Evolutionary conservation across 2,113 vertebrate genomes (phyloP).

Genomic region (Tiliqua scincoides): DNA sequence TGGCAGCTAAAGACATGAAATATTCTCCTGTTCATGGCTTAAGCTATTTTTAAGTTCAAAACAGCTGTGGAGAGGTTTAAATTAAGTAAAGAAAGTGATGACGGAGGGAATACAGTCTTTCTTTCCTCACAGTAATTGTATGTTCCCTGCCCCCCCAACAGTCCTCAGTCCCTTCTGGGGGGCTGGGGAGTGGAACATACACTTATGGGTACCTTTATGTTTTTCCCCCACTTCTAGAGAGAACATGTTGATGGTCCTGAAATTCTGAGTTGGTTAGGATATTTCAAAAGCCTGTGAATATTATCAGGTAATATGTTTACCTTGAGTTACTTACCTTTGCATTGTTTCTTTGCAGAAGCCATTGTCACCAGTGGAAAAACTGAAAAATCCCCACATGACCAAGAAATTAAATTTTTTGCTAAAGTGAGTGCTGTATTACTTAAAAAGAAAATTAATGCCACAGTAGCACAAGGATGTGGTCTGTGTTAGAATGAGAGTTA

Average conservation of each 20-base stretch:
- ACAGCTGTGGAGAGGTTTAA: too few relatives aligned
- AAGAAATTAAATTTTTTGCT: conserved; percentile 99
- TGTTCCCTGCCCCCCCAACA: too few relatives aligned
- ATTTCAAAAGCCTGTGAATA: neutral
- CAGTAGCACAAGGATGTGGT: neutral
- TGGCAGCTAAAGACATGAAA: too few relatives aligned
- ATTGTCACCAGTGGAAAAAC: conserved; percentile 94
- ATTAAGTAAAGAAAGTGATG: too few relatives aligned
- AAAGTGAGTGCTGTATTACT: conserved; percentile 82
- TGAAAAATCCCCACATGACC: conserved; percentile 94
- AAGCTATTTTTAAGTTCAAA: too few relatives aligned
- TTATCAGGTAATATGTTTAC: neutral
- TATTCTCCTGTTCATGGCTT: too few relatives aligned
- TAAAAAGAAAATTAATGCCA: neutral
- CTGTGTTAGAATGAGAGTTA: neutral
- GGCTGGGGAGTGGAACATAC: too few relatives aligned
- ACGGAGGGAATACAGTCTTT: too few relatives aligned
- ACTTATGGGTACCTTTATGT: too few relatives aligned
- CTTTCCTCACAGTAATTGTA: too few relatives aligned
- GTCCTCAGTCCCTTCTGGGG: too few relatives aligned
- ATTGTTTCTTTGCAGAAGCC: conserved; percentile 82
- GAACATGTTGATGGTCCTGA: neutral
- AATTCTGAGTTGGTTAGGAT: conserved; percentile 10
- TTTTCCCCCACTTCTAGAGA: too few relatives aligned
- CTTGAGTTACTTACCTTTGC: conserved; percentile 24